Evolutionary conservation across 2,113 vertebrate genomes (phyloP).

Genomic region (Pungitius pungitius): DNA sequence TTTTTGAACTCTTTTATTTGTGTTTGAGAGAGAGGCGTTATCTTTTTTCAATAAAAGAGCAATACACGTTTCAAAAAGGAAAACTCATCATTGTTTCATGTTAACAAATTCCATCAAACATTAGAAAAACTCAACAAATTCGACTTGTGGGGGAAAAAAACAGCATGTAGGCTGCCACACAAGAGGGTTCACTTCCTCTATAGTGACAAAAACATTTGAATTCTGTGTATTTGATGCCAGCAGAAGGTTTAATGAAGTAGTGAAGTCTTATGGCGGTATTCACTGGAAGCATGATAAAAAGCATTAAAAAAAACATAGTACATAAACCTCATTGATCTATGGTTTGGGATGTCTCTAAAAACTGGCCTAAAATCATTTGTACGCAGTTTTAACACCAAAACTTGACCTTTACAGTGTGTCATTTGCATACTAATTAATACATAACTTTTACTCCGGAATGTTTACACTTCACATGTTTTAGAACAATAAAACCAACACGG

Average conservation of each 20-base stretch:
- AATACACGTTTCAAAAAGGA: not conserved
- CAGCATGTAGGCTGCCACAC: not conserved
- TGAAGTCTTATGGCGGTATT: not conserved
- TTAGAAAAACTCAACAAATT: constrained; percentile 15
- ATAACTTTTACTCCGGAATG: not conserved
- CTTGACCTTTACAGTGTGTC: not conserved
- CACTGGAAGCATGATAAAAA: not conserved
- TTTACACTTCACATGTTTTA: constrained; percentile 16
- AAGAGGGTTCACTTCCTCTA: not conserved
- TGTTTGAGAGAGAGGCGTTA: constrained; percentile 13
- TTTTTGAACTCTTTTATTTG: constrained; percentile 35
- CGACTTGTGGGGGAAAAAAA: not conserved
- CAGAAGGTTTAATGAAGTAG: constrained; percentile 9
- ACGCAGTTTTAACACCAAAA: constrained; percentile 10
- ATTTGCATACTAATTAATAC: constrained; percentile 12
- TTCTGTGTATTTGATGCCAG: not conserved
- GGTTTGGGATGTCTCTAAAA: not conserved
- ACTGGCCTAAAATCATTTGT: not conserved
- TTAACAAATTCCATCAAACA: constrained; percentile 30
- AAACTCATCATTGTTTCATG: constrained; percentile 11
- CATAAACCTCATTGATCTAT: constrained; percentile 10
- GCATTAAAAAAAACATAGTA: constrained; percentile 18
- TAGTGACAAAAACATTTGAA: not conserved
- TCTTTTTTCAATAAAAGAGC: not conserved
- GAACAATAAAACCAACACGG: constrained; percentile 20